Evolutionary conservation across 2,113 vertebrate genomes (phyloP), one percentile per base, ranked within the genome.

Genomic region (Anguilla japonica): DNA sequence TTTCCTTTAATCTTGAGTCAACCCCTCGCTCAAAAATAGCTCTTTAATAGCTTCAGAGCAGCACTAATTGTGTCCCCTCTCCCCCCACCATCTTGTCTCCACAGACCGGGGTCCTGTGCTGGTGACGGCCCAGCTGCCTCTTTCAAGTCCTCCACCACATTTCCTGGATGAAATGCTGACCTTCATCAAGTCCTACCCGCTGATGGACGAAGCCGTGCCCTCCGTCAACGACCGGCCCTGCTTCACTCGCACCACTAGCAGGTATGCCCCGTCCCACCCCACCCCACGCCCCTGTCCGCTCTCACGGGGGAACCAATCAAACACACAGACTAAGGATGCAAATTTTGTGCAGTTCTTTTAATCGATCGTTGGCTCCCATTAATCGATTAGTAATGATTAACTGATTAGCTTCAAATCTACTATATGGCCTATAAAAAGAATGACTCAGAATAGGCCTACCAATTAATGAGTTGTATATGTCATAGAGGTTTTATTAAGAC

Each of bases 161-260:
- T 99, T 87, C 98, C 98, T 0, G 98, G 98, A 99, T 0, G 97
- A 97, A 41, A 98, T 96, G 0, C 89, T 99, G 88, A 91, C 95
- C 13, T 99, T 99, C 86, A 98, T 99, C 94, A 99, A 99, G 93
- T 97, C 97, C 0, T 97, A 97, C 92, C 98, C 98, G 0, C 96
- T 99, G 85, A 95, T 99, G 95, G 97, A 99, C 20, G 96, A 97
- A 0, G 93, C 97, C 0, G 96, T 99, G 75, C 94, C 95, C 0
- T 96, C 97, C 0, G 96, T 96, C 75, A 96, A 96, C 0, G 95
- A 96, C 85, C 91, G 93, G 26, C 98, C 98, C 0, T 97, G 96
- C 92, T 97, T 99, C 93, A 99, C 97, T 80, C 95, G 93, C 81
- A 99, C 97, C 20, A 95, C 93, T 79, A 97, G 96, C 96, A 96